Percentiles rank a stretch among this genome's conserved stretches.
Evolutionary conservation across 2,797 vertebrate species (phyloP).

Genomic region (Pseudomugil gertrudae): DNA sequence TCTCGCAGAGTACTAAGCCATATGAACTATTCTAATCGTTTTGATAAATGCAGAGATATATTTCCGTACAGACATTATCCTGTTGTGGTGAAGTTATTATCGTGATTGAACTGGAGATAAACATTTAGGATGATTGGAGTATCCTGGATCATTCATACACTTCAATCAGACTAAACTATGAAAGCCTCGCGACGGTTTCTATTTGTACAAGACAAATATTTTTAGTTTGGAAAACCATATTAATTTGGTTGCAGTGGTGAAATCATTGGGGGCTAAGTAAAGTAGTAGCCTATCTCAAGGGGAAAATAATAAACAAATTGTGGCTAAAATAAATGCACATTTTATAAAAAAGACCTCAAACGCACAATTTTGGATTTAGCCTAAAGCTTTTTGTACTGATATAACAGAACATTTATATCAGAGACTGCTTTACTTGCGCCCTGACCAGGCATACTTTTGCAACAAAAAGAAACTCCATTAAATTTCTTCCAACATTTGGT

Average conservation of each 20-base stretch:
- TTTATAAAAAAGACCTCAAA: constrained; percentile 11
- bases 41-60: constrained; percentile 76
- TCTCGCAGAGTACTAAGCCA: constrained; percentile 66
- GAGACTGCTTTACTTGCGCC: constrained; percentile 31
- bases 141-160: constrained; percentile 63
- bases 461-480: constrained; percentile 26
- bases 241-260: not conserved
- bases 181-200: constrained; percentile 36
- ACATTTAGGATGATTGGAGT: constrained; percentile 77
- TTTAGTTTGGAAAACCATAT: constrained; percentile 1
- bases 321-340: constrained; percentile 4
- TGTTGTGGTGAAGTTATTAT: constrained; percentile 67
- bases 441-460: constrained; percentile 23
- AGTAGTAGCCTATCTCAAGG: not conserved
- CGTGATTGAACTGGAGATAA: constrained; percentile 71
- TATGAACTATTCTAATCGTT: constrained; percentile 75
- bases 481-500: constrained; percentile 64
- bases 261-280: not conserved
- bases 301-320: not conserved
- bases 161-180: constrained; percentile 37
- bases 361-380: constrained; percentile 15
- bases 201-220: constrained; percentile 9
- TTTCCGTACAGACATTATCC: constrained; percentile 73
- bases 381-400: constrained; percentile 19
- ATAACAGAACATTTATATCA: constrained; percentile 15